Conservation (phyloP, 1,140 invertebrate genomes). For the Brachionus rubens region DNA sequence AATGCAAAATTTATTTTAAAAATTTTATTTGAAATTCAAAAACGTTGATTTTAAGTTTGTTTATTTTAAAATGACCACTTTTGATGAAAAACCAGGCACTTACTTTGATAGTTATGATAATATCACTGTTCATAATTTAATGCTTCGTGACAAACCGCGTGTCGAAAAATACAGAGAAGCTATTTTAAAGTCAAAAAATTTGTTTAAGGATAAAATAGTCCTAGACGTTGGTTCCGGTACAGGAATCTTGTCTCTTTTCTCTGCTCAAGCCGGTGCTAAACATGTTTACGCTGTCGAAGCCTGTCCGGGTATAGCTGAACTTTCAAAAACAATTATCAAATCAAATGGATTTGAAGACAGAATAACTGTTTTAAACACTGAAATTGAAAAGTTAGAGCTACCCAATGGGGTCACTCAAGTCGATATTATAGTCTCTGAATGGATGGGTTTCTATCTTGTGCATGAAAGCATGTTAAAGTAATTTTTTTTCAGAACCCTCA, state of each 20-base stretch:
- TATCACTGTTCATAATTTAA: constrained; percentile 27
- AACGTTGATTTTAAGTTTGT: background rate
- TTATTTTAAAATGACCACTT: background rate
- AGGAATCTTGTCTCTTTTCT: constrained; percentile 96
- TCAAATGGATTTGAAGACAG: constrained; percentile 70
- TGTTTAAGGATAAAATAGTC: constrained; percentile 64
- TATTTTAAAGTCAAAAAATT: constrained; percentile 54
- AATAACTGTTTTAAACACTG: constrained; percentile 88
- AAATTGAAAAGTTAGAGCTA: constrained; percentile 94
- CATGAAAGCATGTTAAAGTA: constrained; percentile 99
- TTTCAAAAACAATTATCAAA: constrained; percentile 84
- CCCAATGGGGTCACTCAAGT: constrained; percentile 85
- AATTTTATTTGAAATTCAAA: background rate
- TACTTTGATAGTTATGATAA: constrained; percentile 46
- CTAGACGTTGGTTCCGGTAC: constrained; percentile 82
- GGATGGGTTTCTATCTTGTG: constrained; percentile 99
- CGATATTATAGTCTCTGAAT: constrained; percentile 96
- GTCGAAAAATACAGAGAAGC: constrained; percentile 52
- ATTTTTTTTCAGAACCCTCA: constrained; percentile 72
- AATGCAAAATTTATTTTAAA: no score
- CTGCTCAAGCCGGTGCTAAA: constrained; percentile 89
- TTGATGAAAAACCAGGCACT: constrained; percentile 24
- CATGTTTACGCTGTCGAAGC: constrained; percentile 98
- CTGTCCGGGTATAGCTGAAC: constrained; percentile 92
- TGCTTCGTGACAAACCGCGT: constrained; percentile 26